These are phyloP conservation scores for Drosophila monieri DNA, from an alignment of 2,888 invertebrate genomes.

Conservation along the genomic window DNA sequence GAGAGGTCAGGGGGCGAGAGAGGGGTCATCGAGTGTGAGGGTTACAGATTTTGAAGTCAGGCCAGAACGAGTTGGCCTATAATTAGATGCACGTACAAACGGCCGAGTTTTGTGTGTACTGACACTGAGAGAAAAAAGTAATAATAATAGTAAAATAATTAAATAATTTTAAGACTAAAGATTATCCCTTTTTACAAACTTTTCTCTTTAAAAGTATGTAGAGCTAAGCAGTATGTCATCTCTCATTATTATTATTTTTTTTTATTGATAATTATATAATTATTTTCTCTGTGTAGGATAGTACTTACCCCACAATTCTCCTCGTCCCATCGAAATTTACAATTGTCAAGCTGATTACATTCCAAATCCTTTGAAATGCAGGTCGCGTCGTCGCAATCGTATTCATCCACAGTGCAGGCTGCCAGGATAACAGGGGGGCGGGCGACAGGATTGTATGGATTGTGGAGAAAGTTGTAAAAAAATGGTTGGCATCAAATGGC, in stretches of 20 bases:
- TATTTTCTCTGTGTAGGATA: constrained; percentile 2
- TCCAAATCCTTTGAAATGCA: constrained; percentile 89
- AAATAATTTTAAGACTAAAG: too few species aligned
- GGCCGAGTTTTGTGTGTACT: constrained; percentile 12
- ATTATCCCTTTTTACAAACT: too few species aligned
- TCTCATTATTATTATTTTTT: too few species aligned
- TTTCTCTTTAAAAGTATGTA: too few species aligned
- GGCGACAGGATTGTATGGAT: constrained; percentile 8
- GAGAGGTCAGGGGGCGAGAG: not conserved
- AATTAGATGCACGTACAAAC: constrained; percentile 68
- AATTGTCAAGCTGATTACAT: constrained; percentile 91
- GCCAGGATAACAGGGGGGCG: constrained; percentile 1
- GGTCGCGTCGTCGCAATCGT: constrained; percentile 94
- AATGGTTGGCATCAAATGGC: constrained; percentile 26
- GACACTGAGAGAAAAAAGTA: constrained; percentile 12
- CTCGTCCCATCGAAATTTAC: constrained; percentile 93
- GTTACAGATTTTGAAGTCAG: constrained; percentile 1
- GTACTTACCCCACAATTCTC: constrained; percentile 85
- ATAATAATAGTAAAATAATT: not conserved
- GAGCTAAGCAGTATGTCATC: too few species aligned
- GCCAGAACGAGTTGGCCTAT: constrained; percentile 40
- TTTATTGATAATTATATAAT: not conserved
- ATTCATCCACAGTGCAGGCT: constrained; percentile 86
- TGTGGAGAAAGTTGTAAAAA: constrained; percentile 40
- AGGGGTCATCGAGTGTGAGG: constrained; percentile 5